Base-by-base conservation (phyloP, 2,113 vertebrate species). In the Chiloscyllium plagiosum region DNA sequence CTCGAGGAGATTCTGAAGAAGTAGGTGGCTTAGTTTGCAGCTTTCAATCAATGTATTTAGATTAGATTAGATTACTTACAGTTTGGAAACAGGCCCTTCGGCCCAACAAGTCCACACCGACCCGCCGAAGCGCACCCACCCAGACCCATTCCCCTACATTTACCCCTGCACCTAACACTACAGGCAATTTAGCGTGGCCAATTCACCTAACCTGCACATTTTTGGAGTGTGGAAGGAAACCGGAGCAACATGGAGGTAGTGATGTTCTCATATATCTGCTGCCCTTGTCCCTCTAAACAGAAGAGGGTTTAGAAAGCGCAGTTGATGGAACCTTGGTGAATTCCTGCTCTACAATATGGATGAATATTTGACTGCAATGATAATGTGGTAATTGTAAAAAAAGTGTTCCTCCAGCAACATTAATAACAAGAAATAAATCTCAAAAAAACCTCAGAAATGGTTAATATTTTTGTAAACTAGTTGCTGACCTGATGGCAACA, bases 1-100 rank as follows among this genome's bases (percentile, higher is more conserved):
- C 96, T 98, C 90, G 97, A 98, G 96, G 97, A 98, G n/a, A 96
- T 97, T 96, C 96, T 97, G 96, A 97, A 97, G 96, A 98, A 98
- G 97, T 97, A 97, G 1, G 92, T 10, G n/a, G 12, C 42, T 72
- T 76, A 13, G 50, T 52, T 94, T 94, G 15, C 66, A 90, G 52
- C 80, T 83, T 42, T 19, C n/a, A 42, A 42, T 83, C 80, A 15
- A 20, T 20, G 24, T 33, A n/a, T n/a, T n/a, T n/a, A n/a, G n/a
- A n/a, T n/a, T n/a, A n/a, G n/a, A n/a, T n/a, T n/a, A n/a, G n/a
- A n/a, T n/a, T n/a, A n/a, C n/a, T n/a, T n/a, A n/a, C n/a, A n/a
- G n/a, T n/a, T n/a, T n/a, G n/a, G n/a, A n/a, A n/a, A n/a, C n/a
- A n/a, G n/a, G n/a, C n/a, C n/a, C n/a, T n/a, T n/a, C n/a, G n/a